Evolutionary conservation across 2,113 vertebrate species (phyloP).

Genomic region (Petrocephalus microphthalmus): DNA sequence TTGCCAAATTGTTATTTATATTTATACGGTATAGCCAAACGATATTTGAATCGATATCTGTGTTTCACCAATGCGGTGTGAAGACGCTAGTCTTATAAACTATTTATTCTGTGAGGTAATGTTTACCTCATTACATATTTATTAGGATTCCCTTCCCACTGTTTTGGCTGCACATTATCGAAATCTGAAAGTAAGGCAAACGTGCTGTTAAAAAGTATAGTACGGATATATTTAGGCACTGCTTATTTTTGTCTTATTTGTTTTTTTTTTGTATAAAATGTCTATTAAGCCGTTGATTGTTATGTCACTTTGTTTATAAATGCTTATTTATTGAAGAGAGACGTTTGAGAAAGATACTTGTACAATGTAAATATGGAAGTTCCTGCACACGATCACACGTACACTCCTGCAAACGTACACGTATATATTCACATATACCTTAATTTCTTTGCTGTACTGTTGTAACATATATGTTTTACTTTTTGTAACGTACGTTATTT

Average conservation of each 20-base stretch:
- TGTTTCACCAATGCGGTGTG: constrained; percentile 58
- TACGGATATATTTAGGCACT: constrained; percentile 54
- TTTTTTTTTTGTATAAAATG: constrained; percentile 78
- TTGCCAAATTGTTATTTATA: not conserved
- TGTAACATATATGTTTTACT: constrained; percentile 74
- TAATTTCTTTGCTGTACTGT: constrained; percentile 84
- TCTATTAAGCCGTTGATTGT: constrained; percentile 75
- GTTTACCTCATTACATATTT: constrained; percentile 97
- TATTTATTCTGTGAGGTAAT: constrained; percentile 88
- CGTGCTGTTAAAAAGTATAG: constrained; percentile 47
- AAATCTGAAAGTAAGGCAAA: constrained; percentile 58
- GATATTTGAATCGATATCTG: constrained; percentile 48
- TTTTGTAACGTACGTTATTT: constrained; percentile 88
- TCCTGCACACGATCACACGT: constrained; percentile 67
- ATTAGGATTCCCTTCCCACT: constrained; percentile 75
- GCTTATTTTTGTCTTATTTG: constrained; percentile 62
- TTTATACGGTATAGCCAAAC: constrained; percentile 32
- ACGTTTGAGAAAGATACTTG: constrained; percentile 70
- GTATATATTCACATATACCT: constrained; percentile 80
- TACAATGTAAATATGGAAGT: constrained; percentile 92
- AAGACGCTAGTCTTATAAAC: constrained; percentile 68
- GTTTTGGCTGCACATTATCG: constrained; percentile 63
- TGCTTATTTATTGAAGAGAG: constrained; percentile 64
- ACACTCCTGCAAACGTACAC: not conserved
- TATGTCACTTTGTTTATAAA: constrained; percentile 77